Base-by-base conservation (phyloP, 1,140 invertebrate genomes). In the Galendromus occidentalis region DNA sequence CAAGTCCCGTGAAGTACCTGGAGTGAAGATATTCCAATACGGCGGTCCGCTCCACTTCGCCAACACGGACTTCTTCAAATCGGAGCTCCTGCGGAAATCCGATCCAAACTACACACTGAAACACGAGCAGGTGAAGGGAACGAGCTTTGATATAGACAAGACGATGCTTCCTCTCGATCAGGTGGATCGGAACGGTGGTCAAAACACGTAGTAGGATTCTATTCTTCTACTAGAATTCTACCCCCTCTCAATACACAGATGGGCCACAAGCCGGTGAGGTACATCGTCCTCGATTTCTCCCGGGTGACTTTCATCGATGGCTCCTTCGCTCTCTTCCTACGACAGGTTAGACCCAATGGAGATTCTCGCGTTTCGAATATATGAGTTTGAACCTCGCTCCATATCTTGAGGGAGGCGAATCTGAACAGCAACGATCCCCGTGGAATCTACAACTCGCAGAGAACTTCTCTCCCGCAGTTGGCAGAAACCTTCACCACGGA, bases 11-110 rank as follows among this genome's bases (percentile, higher is more conserved):
- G 51, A 59, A 22, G 25, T 59, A 17, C 51, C 51, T 25, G 51
- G 51, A 59, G 51, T 59, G 2, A 59, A 59, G 9, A 59, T 59
- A 14, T 59, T 59, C 51, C 51, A 59, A 59, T 59, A 59, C 25
- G 51, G 51, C 1, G 51, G 51, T 14, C 51, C 51, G 51, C 33
- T 59, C 17, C 51, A 59, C 25, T 59, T 59, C 22, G 51, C 51
- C 12, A 59, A 59, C 22, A 14, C 9, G 14, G 51, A 59, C 14
- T 59, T 59, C 9, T 59, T 59, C 33, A 25, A 33, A 2, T 20
- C 51, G 25, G 51, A 59, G 22, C 22, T 59, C 25, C 14, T 59
- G 22, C 25, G 51, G 22, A 59, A 59, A 59, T 14, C 25, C 14
- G 51, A 33, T 22, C 25, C 51, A 17, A 33, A 22, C 14, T 59